Evolutionary conservation across 2,113 vertebrate species (phyloP).

Genomic region (Cervus canadensis): DNA sequence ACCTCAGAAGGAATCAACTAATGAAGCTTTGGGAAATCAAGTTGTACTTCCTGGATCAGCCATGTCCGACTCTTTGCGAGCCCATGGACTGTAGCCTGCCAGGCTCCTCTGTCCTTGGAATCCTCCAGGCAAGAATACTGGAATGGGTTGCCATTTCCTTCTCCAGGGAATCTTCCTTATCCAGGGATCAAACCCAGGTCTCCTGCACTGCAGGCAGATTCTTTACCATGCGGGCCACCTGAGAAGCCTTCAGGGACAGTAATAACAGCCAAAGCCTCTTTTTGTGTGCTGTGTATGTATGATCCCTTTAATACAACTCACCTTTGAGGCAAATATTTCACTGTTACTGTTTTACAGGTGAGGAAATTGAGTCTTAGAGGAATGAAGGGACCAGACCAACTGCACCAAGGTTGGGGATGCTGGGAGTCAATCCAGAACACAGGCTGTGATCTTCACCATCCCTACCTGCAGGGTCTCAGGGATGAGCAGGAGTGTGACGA

Average conservation of each 20-base stretch:
- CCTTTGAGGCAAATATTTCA: neutral
- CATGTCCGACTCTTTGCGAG: neutral
- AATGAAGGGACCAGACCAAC: accelerated
- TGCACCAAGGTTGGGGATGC: neutral
- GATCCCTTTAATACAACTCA: neutral
- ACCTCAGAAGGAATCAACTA: neutral
- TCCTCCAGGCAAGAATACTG: neutral
- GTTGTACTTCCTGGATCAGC: neutral
- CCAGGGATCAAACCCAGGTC: no score
- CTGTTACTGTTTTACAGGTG: neutral
- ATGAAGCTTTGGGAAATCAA: neutral
- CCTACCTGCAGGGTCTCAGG: neutral
- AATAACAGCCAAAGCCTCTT: accelerated
- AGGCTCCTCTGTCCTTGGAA: accelerated
- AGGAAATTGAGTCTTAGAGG: neutral
- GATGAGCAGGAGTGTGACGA: neutral
- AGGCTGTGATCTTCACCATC: neutral
- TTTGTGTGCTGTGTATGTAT: neutral
- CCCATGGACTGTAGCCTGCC: neutral
- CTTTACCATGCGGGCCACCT: no score
- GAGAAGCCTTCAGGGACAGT: accelerated
- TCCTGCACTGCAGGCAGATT: no score
- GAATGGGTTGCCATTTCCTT: no score
- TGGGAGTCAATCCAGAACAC: neutral
- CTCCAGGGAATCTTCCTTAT: no score